Evolutionary conservation across 1,140 invertebrate genomes (phyloP).

Genomic region (Chrysopa pallens): DNA sequence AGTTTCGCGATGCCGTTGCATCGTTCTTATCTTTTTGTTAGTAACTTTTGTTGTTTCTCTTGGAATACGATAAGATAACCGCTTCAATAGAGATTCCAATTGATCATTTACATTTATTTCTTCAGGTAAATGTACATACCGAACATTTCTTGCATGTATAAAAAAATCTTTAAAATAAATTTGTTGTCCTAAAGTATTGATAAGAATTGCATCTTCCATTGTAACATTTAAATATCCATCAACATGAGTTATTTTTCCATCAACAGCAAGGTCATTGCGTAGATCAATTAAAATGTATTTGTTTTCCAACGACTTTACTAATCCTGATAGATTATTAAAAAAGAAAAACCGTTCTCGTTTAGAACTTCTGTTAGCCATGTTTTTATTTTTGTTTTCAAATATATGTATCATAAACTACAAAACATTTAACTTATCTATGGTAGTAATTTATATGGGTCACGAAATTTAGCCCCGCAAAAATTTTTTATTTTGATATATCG

Average conservation of each 20-base stretch:
- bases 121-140: background rate
- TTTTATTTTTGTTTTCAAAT: too few species aligned
- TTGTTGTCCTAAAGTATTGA: background rate
- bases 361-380: background rate
- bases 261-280: background rate
- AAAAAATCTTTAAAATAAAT: background rate
- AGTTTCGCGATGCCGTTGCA: too few species aligned
- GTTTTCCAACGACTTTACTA: background rate
- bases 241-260: background rate
- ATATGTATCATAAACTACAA: too few species aligned
- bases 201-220: background rate
- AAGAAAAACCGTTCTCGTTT: background rate
- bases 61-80: too few species aligned
- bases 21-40: too few species aligned
- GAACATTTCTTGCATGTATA: background rate
- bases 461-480: too few species aligned
- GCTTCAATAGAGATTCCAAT: too few species aligned
- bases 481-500: too few species aligned
- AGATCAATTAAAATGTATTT: background rate
- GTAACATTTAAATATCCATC: background rate
- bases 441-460: too few species aligned
- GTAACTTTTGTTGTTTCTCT: too few species aligned
- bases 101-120: background rate
- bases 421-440: too few species aligned
- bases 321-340: background rate